Evolutionary conservation across 2,888 invertebrate species (phyloP).

Genomic region (Synanthedon tipuliformis): DNA sequence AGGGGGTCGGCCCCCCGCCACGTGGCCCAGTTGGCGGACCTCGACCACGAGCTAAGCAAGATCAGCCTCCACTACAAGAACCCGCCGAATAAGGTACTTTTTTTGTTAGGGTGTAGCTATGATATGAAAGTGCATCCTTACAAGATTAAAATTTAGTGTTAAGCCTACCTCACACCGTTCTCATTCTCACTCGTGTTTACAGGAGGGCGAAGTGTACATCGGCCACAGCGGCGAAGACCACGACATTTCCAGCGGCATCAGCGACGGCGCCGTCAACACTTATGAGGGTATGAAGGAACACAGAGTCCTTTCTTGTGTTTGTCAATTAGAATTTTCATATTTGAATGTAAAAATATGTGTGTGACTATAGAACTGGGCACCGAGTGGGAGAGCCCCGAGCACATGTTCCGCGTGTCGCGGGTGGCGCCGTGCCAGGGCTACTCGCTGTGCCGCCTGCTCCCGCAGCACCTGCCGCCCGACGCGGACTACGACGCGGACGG

Average conservation of each 20-base stretch:
- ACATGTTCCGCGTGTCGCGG: conserved; percentile 37
- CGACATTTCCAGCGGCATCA: conserved; percentile 33
- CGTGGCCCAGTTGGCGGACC: conserved; percentile 63
- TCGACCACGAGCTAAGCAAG: conserved; percentile 73
- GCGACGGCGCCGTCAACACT: conserved; percentile 28
- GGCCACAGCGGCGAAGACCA: conserved; percentile 39
- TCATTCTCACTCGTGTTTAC: too few species aligned
- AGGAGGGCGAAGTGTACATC: conserved; percentile 29
- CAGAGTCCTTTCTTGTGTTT: too few species aligned
- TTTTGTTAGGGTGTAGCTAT: neutral
- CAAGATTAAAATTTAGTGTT: too few species aligned
- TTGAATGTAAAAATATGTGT: too few species aligned
- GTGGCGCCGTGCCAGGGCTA: conserved; percentile 44
- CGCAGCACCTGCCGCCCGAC: conserved; percentile 5
- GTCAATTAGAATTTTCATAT: too few species aligned
- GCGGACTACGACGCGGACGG: conserved; percentile 1
- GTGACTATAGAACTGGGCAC: conserved; percentile 19
- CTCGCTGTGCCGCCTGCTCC: conserved; percentile 47
- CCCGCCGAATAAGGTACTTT: conserved; percentile 39
- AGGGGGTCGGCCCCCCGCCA: conserved; percentile 31
- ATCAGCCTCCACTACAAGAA: conserved; percentile 68
- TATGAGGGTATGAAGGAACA: conserved; percentile 31
- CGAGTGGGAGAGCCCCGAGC: conserved; percentile 18
- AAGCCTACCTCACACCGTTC: too few species aligned
- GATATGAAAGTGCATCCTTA: too few species aligned